A percentile compares a stretch with the other conserved stretches of the same genome.
Evolutionary conservation across 2,888 invertebrate species (phyloP).

Genomic region (Yponomeuta plumbellus): DNA sequence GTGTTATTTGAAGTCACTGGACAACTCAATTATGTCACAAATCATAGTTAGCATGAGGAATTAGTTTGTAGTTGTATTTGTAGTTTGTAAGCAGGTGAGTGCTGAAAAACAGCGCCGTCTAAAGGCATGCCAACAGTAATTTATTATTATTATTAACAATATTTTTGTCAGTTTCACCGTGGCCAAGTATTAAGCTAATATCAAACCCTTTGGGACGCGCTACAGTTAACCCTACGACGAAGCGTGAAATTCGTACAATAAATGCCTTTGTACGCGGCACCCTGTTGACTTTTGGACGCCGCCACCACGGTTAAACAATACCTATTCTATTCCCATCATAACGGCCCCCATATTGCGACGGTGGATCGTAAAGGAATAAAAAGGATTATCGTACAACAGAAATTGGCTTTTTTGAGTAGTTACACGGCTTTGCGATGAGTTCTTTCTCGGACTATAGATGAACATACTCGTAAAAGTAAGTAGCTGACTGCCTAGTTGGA

Average conservation of each 20-base stretch:
- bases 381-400: not conserved
- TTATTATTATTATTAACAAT: too few species aligned
- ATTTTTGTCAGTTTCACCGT: not conserved
- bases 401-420: not conserved
- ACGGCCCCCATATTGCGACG: not conserved
- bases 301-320: constrained; percentile 33
- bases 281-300: constrained; percentile 57
- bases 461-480: too few species aligned
- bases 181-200: not conserved
- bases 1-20: too few species aligned
- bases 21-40: too few species aligned
- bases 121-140: too few species aligned
- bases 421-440: not conserved
- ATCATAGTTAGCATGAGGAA: too few species aligned
- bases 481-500: too few species aligned
- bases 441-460: not conserved
- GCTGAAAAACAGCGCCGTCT: too few species aligned
- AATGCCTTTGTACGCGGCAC: constrained; percentile 66
- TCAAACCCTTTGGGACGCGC: constrained; percentile 15
- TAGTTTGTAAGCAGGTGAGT: too few species aligned
- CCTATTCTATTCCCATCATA: constrained; percentile 16
- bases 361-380: not conserved
- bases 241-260: constrained; percentile 75
- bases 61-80: too few species aligned
- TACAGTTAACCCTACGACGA: constrained; percentile 52